Evolutionary conservation across 1,140 invertebrate species (phyloP).

Genomic region (Drosophila mayri): DNA sequence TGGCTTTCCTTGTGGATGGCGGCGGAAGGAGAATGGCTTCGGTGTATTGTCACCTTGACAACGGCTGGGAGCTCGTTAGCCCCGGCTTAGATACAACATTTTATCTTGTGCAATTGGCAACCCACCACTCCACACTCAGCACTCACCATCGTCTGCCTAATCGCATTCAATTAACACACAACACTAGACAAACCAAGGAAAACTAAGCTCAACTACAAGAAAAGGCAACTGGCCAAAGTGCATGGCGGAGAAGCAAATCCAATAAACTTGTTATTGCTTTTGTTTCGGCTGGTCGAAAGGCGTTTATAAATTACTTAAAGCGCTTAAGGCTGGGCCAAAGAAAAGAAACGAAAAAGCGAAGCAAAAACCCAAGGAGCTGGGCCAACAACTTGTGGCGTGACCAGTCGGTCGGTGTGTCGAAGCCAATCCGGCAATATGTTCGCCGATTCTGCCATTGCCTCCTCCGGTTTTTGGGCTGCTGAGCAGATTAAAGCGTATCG

Average conservation of each 20-base stretch:
- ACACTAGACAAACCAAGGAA: conserved; percentile 42
- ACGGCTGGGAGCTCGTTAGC: conserved; percentile 42
- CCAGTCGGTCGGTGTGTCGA: conserved; percentile 11
- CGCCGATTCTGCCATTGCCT: conserved; percentile 20
- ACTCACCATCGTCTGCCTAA: conserved; percentile 41
- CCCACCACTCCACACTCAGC: conserved; percentile 1
- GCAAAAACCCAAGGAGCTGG: conserved; percentile 14
- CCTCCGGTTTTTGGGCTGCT: conserved; percentile 25
- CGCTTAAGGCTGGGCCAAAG: conserved; percentile 68
- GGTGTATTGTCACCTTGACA: conserved; percentile 51
- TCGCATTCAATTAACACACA: conserved; percentile 77
- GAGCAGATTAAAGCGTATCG: conserved; percentile 77
- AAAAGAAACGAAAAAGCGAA: conserved; percentile 27
- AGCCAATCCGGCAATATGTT: conserved; percentile 65
- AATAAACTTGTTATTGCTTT: conserved; percentile 76
- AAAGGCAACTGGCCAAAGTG: conserved; percentile 41
- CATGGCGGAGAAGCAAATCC: conserved; percentile 54
- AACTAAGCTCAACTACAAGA: conserved; percentile 15
- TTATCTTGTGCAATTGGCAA: conserved; percentile 47
- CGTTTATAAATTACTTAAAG: conserved; percentile 84
- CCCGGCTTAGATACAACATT: conserved; percentile 43
- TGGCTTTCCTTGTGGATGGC: conserved; percentile 1
- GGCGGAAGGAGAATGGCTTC: neutral
- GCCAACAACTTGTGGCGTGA: conserved; percentile 74
- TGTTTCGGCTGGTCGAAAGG: conserved; percentile 59